Conservation (phyloP, 2,888 invertebrate genomes). For the Mythimna albipuncta region DNA sequence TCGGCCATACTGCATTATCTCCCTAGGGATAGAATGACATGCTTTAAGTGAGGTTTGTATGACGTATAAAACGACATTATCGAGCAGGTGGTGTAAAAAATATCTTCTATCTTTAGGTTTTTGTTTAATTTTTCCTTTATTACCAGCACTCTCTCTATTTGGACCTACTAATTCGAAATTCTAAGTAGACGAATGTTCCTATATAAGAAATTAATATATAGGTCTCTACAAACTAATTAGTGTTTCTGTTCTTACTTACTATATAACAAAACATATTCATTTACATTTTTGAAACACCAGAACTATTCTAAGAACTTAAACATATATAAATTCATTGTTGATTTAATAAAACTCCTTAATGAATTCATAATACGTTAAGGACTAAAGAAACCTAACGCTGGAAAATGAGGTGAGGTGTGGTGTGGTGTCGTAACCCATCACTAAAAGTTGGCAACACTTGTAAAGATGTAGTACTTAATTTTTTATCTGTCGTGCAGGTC, state of each 20-base stretch:
- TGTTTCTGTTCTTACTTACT: too few relatives aligned
- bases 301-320: background rate
- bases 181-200: background rate
- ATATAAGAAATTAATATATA: background rate
- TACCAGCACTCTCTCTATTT: background rate
- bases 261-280: background rate
- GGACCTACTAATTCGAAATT: background rate
- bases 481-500: conserved; percentile 90
- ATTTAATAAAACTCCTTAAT: background rate
- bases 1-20: too few relatives aligned
- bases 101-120: background rate
- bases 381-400: background rate
- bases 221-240: too few relatives aligned
- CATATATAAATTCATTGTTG: background rate
- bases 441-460: background rate
- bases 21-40: too few relatives aligned
- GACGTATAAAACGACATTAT: too few relatives aligned
- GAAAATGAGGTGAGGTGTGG: background rate
- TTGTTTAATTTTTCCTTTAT: background rate
- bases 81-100: too few relatives aligned
- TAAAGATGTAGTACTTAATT: conserved; percentile 9
- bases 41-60: too few relatives aligned
- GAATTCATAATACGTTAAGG: background rate
- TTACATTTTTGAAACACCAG: background rate
- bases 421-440: background rate